Conservation (phyloP, 2,797 vertebrate species). For the Mormyrus hasselquistii region DNA sequence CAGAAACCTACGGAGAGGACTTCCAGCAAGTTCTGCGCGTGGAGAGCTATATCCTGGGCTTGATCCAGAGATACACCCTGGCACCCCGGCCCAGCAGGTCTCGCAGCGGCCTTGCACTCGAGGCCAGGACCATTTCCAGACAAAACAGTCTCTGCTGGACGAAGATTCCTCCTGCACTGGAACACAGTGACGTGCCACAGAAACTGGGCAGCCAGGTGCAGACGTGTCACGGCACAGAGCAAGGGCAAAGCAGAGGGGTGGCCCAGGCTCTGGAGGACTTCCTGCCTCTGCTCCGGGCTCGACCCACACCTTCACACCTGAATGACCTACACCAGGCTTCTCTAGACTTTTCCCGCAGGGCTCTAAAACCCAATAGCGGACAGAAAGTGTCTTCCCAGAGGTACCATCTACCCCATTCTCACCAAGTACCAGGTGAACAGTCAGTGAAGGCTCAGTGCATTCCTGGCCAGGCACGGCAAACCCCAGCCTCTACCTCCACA, state of each 20-base stretch:
- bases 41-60: slow-evolving; percentile 70
- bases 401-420: slow-evolving; percentile 29
- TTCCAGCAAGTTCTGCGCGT: slow-evolving; percentile 50
- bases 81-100: slow-evolving; percentile 60
- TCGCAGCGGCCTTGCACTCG: slow-evolving; percentile 60
- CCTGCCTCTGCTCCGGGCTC: slow-evolving; percentile 40
- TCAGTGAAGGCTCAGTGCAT: slow-evolving; percentile 76
- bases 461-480: slow-evolving; percentile 59
- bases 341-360: slow-evolving; percentile 49
- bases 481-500: slow-evolving; percentile 44
- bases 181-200: slow-evolving; percentile 41
- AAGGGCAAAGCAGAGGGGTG: slow-evolving; percentile 39
- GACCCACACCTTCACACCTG: slow-evolving; percentile 49
- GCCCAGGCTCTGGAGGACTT: slow-evolving; percentile 37
- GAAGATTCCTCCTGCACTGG: slow-evolving; percentile 45
- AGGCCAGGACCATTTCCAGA: slow-evolving; percentile 49
- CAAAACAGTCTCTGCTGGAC: slow-evolving; percentile 66
- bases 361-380: slow-evolving; percentile 47
- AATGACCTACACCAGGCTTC: slow-evolving; percentile 43
- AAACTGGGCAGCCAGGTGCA: slow-evolving; percentile 53
- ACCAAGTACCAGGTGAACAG: slow-evolving; percentile 52
- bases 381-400: slow-evolving; percentile 46
- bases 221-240: slow-evolving; percentile 45
- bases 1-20: slow-evolving; percentile 40
- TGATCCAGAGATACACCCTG: slow-evolving; percentile 63